phyloP scores from a whole-genome alignment of 2,797 vertebrate genomes.

The Cheirogaleus major region DNA sequence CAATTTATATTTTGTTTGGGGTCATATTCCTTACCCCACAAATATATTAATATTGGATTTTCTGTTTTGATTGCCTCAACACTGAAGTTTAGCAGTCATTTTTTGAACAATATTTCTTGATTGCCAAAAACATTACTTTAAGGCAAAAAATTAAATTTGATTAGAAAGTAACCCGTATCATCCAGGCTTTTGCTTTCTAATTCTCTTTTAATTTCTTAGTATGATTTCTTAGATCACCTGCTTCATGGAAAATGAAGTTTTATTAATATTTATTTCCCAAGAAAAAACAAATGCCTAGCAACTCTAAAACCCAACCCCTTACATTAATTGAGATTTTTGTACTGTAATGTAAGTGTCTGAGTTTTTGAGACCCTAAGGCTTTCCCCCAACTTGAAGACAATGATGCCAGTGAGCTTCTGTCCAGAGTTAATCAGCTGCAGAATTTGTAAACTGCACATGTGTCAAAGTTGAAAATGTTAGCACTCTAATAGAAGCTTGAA shows the following conservation, averaged over 20 bases:
- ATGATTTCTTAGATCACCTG: slow-evolving; percentile 21
- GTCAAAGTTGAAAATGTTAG: slow-evolving; percentile 99
- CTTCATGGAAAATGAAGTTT: slow-evolving; percentile 43
- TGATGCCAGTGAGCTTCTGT: slow-evolving; percentile 87
- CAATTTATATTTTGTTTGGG: slow-evolving; percentile 38
- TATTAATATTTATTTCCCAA: slow-evolving; percentile 65
- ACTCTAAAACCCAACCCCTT: slow-evolving; percentile 29
- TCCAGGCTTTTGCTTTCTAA: slow-evolving; percentile 9
- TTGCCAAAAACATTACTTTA: background rate
- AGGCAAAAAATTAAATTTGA: background rate
- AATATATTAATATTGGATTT: slow-evolving; percentile 18
- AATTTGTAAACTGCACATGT: slow-evolving; percentile 96
- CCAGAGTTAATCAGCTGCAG: slow-evolving; percentile 98
- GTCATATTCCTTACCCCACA: background rate
- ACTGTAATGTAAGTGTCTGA: slow-evolving; percentile 62
- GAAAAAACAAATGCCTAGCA: slow-evolving; percentile 48
- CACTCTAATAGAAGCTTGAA: slow-evolving; percentile 98
- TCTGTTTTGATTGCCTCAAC: slow-evolving; percentile 15
- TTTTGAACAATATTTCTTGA: slow-evolving; percentile 17
- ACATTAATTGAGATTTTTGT: slow-evolving; percentile 74
- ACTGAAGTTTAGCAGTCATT: background rate
- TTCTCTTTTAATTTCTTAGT: background rate
- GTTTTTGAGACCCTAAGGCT: slow-evolving; percentile 81
- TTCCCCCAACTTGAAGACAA: slow-evolving; percentile 85
- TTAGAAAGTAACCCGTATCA: background rate